Evolutionary conservation across 2,797 vertebrate genomes (phyloP).

Genomic region (Heliangelus exortis): DNA sequence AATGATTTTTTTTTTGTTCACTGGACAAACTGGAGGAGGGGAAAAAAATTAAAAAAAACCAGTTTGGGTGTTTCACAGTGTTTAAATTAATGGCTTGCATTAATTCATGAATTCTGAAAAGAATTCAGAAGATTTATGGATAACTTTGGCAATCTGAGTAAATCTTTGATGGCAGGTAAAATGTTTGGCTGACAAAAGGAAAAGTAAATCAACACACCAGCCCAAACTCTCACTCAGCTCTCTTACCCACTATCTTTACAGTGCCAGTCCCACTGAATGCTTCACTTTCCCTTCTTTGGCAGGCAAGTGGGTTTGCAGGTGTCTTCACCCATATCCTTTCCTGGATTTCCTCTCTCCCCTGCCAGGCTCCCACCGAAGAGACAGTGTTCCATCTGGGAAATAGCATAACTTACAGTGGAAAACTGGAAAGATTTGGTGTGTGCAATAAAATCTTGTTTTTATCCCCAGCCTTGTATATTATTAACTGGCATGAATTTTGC

Average conservation of each 20-base stretch:
- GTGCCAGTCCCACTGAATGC: not conserved
- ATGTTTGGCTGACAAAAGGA: not conserved
- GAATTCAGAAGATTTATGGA: not conserved
- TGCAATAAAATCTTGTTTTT: constrained; percentile 66
- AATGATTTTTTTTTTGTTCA: not conserved
- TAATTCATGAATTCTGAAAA: not conserved
- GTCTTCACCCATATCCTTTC: not conserved
- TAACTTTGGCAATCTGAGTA: not conserved
- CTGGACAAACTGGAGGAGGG: not conserved
- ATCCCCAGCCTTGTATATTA: constrained; percentile 53
- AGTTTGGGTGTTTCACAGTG: not conserved
- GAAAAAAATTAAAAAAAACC: not conserved
- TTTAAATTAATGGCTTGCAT: not conserved
- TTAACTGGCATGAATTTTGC: constrained; percentile 56
- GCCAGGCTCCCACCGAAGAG: not conserved
- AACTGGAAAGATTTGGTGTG: constrained; percentile 14
- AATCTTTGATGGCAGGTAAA: not conserved
- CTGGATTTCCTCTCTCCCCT: not conserved
- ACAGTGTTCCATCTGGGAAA: constrained; percentile 23
- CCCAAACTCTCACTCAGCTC: fast-evolving
- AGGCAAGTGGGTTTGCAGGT: not conserved
- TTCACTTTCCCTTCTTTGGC: not conserved
- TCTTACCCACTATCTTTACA: fast-evolving
- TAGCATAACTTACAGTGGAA: constrained; percentile 9
- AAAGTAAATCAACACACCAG: not conserved